A percentile compares a stretch with the other conserved stretches of the same genome.
Conservation (phyloP, 2,113 vertebrate genomes). For the Galeopterus variegatus region DNA sequence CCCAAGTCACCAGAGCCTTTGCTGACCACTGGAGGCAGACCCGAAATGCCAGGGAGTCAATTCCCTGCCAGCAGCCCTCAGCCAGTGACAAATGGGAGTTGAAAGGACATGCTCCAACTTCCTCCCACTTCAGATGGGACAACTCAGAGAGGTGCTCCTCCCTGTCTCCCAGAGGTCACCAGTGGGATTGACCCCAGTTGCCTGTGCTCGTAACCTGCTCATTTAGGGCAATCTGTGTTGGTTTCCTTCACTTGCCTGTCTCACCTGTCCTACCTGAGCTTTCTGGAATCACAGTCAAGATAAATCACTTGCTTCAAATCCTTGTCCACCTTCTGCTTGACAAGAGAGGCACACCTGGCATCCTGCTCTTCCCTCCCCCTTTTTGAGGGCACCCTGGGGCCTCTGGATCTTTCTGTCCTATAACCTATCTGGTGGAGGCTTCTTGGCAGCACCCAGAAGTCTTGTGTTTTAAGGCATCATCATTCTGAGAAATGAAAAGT, state of each 20-base stretch:
- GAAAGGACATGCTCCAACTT: neutral
- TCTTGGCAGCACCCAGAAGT: neutral
- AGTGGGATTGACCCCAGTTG: rapidly evolving
- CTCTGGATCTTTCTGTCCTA: neutral
- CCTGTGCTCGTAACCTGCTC: neutral
- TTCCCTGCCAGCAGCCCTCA: neutral
- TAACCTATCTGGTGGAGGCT: neutral
- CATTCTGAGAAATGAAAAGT: slow-evolving; percentile 60
- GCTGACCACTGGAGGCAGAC: neutral
- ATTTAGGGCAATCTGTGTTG: neutral
- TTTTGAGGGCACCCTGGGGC: neutral
- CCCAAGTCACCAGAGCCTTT: neutral
- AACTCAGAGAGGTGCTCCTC: neutral
- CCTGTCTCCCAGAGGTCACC: neutral
- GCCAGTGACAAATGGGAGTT: neutral
- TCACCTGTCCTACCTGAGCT: neutral
- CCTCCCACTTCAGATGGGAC: neutral
- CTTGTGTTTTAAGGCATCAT: neutral
- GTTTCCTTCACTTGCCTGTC: neutral
- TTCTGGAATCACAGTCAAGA: neutral
- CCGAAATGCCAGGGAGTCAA: neutral
- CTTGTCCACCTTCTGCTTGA: neutral
- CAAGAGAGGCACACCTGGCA: neutral
- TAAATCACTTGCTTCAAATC: neutral
- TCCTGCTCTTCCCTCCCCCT: neutral